phyloP scores from a whole-genome alignment of 2,113 vertebrate species.

The Lanius collurio region DNA sequence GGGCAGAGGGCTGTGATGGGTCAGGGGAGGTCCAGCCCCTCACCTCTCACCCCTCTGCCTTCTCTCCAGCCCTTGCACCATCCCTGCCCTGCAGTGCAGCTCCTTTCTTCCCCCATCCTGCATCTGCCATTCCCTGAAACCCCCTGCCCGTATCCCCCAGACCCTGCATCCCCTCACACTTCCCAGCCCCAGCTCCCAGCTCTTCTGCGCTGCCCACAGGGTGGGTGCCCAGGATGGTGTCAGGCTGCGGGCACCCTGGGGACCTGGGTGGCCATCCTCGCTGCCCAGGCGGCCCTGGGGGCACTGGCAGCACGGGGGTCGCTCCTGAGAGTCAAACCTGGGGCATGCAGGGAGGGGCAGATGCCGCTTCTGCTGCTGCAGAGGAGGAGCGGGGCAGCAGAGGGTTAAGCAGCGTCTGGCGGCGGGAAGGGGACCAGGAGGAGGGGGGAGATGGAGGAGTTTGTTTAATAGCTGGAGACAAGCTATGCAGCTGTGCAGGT shows the following conservation, averaged over 20 bases:
- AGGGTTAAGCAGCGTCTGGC: constrained; percentile 49
- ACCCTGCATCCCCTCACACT: neutral
- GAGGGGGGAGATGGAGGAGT: constrained; percentile 21
- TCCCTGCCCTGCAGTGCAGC: neutral
- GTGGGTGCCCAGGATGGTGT: neutral
- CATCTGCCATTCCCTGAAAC: neutral
- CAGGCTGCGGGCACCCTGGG: neutral
- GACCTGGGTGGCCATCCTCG: too few relatives aligned
- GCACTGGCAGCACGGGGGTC: neutral
- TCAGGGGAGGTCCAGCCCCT: neutral
- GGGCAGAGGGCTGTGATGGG: neutral
- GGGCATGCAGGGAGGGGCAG: neutral
- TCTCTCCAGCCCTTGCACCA: neutral
- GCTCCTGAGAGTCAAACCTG: neutral
- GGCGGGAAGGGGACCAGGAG: neutral
- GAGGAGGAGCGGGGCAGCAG: neutral
- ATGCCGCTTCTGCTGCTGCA: neutral
- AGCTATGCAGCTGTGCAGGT: constrained; percentile 62
- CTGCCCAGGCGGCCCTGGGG: neutral
- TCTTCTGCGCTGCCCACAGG: neutral
- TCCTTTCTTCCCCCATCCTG: neutral
- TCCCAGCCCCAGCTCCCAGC: neutral
- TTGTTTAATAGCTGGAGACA: constrained; percentile 61
- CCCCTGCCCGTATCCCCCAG: too few relatives aligned
- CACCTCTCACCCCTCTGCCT: neutral